Evolutionary conservation across 2,888 invertebrate genomes (phyloP).

Genomic region (Stenchaetothrips biformis): DNA sequence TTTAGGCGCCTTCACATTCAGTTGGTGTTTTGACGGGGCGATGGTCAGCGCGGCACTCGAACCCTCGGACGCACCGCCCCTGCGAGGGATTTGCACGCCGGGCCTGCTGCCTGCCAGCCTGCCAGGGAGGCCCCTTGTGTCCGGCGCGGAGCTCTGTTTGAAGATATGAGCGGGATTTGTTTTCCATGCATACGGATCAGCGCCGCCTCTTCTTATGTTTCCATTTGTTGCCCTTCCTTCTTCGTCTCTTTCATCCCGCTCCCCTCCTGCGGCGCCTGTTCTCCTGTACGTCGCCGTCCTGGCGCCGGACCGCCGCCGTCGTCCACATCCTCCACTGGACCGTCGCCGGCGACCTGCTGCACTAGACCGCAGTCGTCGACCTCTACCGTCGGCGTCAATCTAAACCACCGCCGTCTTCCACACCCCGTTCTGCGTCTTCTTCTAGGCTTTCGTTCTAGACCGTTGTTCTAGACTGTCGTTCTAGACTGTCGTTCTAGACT

Average conservation of each 20-base stretch:
- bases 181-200: slow-evolving; percentile 24
- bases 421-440: too few species aligned
- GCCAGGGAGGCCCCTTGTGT: neutral
- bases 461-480: too few species aligned
- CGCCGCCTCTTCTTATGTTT: slow-evolving; percentile 33
- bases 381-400: too few species aligned
- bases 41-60: slow-evolving; percentile 10
- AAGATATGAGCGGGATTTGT: slow-evolving; percentile 21
- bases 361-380: too few species aligned
- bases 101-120: neutral
- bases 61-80: neutral
- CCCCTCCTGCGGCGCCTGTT: slow-evolving; percentile 39
- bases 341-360: too few species aligned
- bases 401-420: too few species aligned
- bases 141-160: neutral
- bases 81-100: neutral
- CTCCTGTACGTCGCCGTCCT: neutral
- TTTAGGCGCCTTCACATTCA: slow-evolving; percentile 41
- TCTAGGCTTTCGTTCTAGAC: too few species aligned
- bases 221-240: slow-evolving; percentile 41
- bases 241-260: slow-evolving; percentile 38
- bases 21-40: slow-evolving; percentile 43
- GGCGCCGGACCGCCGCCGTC: too few species aligned
- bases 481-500: too few species aligned
- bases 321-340: too few species aligned